Percentiles rank a stretch among this genome's conserved stretches.
Evolutionary conservation across 2,113 vertebrate species (phyloP).

Genomic region (Hydrolagus affinis): DNA sequence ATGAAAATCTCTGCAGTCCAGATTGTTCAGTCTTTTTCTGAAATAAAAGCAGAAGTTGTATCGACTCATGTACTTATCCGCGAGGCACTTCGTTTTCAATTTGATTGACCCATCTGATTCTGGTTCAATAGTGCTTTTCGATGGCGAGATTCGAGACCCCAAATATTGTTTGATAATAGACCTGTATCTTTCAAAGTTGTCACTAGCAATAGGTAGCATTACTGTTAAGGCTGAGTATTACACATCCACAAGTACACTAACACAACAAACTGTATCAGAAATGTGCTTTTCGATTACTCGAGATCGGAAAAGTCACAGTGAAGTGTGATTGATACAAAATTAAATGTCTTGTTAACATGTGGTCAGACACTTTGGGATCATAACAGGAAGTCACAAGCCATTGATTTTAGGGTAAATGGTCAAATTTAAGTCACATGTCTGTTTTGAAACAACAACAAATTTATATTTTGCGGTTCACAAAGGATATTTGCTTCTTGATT

Average conservation of each 20-base stretch:
- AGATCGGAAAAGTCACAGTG: not conserved
- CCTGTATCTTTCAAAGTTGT: not conserved
- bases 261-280: too few species aligned
- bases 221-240: not conserved
- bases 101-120: not conserved
- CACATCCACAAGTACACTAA: not conserved
- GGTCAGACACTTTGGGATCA: not conserved
- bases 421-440: too few species aligned
- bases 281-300: not conserved
- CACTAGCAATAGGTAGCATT: not conserved
- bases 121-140: not conserved
- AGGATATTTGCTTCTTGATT: too few species aligned
- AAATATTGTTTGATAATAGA: conserved; percentile 10
- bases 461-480: too few species aligned
- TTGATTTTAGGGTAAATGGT: too few species aligned
- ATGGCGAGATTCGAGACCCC: not conserved
- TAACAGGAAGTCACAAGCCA: too few species aligned
- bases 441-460: too few species aligned
- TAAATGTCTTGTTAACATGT: not conserved
- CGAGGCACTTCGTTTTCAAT: not conserved
- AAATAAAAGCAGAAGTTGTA: not conserved
- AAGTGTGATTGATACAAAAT: not conserved
- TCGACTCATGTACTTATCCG: not conserved
- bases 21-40: not conserved
- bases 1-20: conserved; percentile 11